Conservation (phyloP, 2,113 vertebrate genomes). For the Pteruthius melanotis region DNA sequence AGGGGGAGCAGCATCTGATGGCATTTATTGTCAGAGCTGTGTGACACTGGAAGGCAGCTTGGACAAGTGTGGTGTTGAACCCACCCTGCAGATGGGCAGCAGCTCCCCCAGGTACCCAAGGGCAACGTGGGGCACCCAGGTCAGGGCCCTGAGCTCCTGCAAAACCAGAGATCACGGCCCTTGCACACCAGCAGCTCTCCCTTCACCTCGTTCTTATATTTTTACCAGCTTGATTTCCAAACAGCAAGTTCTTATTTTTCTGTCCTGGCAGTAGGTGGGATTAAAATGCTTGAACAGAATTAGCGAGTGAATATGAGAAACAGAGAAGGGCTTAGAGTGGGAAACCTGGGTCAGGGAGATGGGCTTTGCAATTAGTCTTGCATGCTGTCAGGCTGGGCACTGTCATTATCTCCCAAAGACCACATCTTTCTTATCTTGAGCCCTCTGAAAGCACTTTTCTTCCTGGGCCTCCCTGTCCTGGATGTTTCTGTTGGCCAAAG, state of each 20-base stretch:
- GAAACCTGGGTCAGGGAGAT: background rate
- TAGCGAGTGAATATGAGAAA: constrained; percentile 4
- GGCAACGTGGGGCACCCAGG: background rate
- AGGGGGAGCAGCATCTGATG: background rate
- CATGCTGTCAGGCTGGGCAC: background rate
- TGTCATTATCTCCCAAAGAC: background rate
- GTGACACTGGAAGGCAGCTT: background rate
- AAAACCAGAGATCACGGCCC: background rate
- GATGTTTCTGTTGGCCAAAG: background rate
- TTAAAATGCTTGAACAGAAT: constrained; percentile 32
- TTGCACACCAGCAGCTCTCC: background rate
- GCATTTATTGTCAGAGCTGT: background rate
- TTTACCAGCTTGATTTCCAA: background rate
- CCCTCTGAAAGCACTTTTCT: background rate
- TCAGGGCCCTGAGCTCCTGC: background rate
- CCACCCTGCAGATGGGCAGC: background rate
- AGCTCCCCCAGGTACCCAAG: background rate
- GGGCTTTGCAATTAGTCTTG: constrained; percentile 52
- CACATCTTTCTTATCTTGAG: background rate
- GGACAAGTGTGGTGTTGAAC: rapidly evolving
- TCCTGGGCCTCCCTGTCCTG: background rate
- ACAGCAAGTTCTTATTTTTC: background rate
- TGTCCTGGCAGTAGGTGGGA: background rate
- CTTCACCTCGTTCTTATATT: background rate
- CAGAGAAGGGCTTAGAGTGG: background rate